Conservation (phyloP, 2,113 vertebrate genomes). For the Macrotis lagotis region DNA sequence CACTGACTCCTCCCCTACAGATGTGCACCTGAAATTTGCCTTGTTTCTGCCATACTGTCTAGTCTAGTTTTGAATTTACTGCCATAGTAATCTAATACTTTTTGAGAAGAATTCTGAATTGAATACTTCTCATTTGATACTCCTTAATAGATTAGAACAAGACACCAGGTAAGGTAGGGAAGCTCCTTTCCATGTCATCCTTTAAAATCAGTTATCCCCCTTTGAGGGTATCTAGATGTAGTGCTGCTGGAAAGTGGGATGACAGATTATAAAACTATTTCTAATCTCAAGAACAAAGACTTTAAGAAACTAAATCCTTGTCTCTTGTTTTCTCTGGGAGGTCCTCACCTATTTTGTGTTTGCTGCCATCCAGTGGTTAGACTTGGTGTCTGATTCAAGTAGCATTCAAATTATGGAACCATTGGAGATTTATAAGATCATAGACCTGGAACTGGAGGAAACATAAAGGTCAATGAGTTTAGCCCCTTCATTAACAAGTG, state of each 20-base stretch:
- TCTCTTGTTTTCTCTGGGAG: accelerated
- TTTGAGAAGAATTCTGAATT: neutral
- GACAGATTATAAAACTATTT: neutral
- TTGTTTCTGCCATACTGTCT: too few species aligned
- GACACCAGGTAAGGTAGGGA: neutral
- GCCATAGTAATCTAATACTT: neutral
- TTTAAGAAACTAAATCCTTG: neutral
- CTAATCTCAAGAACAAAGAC: neutral
- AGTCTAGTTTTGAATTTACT: too few species aligned
- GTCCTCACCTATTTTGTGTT: neutral
- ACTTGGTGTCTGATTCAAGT: slow-evolving; percentile 11
- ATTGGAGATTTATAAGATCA: neutral
- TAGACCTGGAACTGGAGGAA: neutral
- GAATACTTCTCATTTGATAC: neutral
- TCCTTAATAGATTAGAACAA: neutral
- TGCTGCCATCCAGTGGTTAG: slow-evolving; percentile 64
- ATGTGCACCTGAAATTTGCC: neutral
- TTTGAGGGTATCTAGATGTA: neutral
- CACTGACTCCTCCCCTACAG: too few species aligned
- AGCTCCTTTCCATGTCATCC: neutral
- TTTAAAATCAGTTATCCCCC: neutral
- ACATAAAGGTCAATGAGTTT: neutral
- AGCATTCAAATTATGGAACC: neutral
- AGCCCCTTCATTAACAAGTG: neutral
- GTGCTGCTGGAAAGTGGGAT: slow-evolving; percentile 3